Percentiles rank a stretch among this genome's conserved stretches.
These are phyloP conservation scores for Microctenopoma lineatum DNA, from an alignment of 2,797 vertebrate genomes.

Conservation along the genomic window DNA sequence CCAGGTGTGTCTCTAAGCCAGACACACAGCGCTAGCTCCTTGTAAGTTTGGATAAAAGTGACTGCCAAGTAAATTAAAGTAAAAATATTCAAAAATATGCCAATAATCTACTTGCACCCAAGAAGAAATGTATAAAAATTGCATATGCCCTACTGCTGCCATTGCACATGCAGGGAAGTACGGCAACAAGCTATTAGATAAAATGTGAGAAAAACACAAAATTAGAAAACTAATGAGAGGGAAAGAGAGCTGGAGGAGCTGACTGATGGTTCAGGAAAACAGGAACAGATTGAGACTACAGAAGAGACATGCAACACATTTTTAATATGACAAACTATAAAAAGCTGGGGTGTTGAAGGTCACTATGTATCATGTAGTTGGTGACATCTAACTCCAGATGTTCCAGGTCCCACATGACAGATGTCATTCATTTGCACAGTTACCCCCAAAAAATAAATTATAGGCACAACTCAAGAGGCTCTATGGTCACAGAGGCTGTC, in stretches of 20 bases:
- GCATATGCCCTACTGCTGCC: neutral
- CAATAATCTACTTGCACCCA: no score
- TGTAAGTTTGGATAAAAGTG: no score
- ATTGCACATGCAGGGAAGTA: no score
- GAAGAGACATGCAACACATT: constrained; percentile 27
- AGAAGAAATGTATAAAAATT: no score
- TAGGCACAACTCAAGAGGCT: constrained; percentile 1
- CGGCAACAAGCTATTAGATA: constrained; percentile 11
- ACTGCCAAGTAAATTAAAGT: no score
- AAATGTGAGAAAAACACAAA: constrained; percentile 21
- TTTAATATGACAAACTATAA: constrained; percentile 48
- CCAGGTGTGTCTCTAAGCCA: no score
- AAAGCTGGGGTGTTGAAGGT: constrained; percentile 44
- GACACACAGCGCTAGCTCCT: no score
- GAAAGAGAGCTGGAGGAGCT: constrained; percentile 21
- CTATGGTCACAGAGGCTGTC: constrained; percentile 11
- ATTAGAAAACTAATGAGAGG: constrained; percentile 36
- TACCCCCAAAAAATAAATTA: constrained; percentile 45
- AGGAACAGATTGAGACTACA: constrained; percentile 38
- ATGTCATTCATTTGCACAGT: constrained; percentile 50
- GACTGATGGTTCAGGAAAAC: constrained; percentile 30
- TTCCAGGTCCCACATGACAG: constrained; percentile 34
- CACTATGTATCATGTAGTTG: constrained; percentile 25
- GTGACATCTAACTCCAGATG: constrained; percentile 54
- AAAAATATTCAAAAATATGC: no score